phyloP scores from a whole-genome alignment of 2,797 vertebrate genomes.

The Eulemur rubriventer region DNA sequence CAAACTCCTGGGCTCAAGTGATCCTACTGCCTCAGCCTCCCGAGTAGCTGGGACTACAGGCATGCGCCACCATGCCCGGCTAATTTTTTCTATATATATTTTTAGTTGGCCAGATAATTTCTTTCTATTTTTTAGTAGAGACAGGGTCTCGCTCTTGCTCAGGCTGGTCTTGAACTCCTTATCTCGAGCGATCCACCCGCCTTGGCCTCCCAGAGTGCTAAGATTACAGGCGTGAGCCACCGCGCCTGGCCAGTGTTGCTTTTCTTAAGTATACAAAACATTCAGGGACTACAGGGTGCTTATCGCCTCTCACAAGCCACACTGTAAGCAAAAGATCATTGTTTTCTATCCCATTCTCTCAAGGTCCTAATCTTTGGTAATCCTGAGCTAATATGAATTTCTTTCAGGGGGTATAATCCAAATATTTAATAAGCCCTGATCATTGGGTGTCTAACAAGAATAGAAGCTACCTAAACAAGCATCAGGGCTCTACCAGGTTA shows the following conservation, averaged over 20 bases:
- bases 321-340: not conserved
- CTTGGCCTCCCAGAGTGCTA: too few species aligned
- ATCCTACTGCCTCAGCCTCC: too few species aligned
- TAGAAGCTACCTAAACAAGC: not conserved
- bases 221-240: too few species aligned
- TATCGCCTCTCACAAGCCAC: not conserved
- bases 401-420: not conserved
- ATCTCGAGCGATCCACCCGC: too few species aligned
- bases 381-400: constrained; percentile 17
- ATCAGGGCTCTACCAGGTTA: not conserved
- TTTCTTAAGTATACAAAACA: not conserved
- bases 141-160: too few species aligned
- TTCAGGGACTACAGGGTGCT: not conserved
- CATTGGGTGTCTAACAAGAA: not conserved
- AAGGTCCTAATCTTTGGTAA: not conserved
- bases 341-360: not conserved
- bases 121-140: too few species aligned
- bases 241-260: not conserved
- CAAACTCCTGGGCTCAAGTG: too few species aligned
- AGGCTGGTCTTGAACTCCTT: too few species aligned
- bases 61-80: too few species aligned
- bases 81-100: too few species aligned
- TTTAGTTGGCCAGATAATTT: too few species aligned
- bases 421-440: not conserved
- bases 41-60: too few species aligned